phyloP scores from a whole-genome alignment of 2,113 vertebrate species.

The Tyrannus savana region DNA sequence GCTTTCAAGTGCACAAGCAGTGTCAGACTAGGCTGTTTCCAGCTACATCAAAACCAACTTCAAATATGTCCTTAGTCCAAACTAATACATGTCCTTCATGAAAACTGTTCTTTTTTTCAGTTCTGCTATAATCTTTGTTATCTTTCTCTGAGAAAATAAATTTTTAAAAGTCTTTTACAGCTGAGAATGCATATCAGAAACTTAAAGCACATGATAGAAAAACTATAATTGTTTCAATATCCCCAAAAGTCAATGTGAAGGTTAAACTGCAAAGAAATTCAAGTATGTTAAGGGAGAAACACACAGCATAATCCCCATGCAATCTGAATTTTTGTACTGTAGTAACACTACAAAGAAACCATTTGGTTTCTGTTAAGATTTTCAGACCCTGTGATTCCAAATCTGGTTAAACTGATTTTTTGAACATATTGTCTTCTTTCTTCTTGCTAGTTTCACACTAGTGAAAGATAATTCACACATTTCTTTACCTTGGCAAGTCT shows the following conservation, averaged over 20 bases:
- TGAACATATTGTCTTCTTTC: constrained; percentile 30
- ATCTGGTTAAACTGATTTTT: constrained; percentile 31
- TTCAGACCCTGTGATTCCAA: constrained; percentile 33
- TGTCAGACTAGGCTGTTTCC: background rate
- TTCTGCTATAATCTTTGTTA: background rate
- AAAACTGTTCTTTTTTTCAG: background rate
- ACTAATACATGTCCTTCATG: constrained; percentile 1
- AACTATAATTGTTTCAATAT: background rate
- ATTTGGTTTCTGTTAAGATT: constrained; percentile 48
- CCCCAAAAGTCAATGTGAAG: background rate
- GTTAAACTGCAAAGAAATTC: constrained; percentile 11
- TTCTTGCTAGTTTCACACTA: constrained; percentile 29
- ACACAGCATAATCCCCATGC: background rate
- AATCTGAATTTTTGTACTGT: constrained; percentile 3
- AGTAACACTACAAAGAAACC: constrained; percentile 30
- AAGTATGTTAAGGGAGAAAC: background rate
- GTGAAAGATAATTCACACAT: constrained; percentile 45
- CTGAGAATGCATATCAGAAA: background rate
- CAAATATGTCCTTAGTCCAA: constrained; percentile 21
- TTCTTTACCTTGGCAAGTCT: constrained; percentile 42
- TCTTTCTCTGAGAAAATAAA: background rate
- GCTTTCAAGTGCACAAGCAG: background rate
- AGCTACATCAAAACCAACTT: constrained; percentile 29
- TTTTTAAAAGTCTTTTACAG: background rate
- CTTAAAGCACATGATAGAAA: background rate